These are phyloP conservation scores for Montipora cactus DNA, from an alignment of 64 coral and sea anemone species.

Conservation along the genomic window DNA sequence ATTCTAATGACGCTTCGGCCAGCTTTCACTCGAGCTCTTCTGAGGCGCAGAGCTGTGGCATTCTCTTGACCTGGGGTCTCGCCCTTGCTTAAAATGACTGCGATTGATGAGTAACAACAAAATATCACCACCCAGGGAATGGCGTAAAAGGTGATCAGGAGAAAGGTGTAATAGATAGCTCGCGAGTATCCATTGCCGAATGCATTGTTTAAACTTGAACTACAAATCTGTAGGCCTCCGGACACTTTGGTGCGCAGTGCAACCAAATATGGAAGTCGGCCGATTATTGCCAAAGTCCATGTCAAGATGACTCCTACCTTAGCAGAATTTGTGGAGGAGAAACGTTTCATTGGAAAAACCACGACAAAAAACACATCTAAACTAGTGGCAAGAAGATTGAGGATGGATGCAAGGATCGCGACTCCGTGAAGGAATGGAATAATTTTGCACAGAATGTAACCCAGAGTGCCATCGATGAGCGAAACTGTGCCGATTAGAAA, in stretches of 20 bases:
- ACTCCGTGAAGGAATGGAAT: slow-evolving; percentile 32
- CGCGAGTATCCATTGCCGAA: slow-evolving; percentile 36
- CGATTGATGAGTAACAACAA: slow-evolving; percentile 25
- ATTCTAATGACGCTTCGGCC: slow-evolving; percentile 22
- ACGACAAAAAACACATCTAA: slow-evolving; percentile 22
- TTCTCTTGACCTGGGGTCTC: slow-evolving; percentile 13
- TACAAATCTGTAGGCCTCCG: not conserved
- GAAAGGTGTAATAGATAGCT: slow-evolving; percentile 59
- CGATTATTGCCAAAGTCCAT: slow-evolving; percentile 27
- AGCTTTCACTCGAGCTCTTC: slow-evolving; percentile 7
- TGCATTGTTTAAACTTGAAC: slow-evolving; percentile 3
- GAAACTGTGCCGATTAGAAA: not conserved
- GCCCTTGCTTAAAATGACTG: slow-evolving; percentile 4
- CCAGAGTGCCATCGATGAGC: not conserved
- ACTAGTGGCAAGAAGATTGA: not conserved
- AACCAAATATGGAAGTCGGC: slow-evolving; percentile 43
- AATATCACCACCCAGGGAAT: slow-evolving; percentile 43
- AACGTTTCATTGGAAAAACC: slow-evolving; percentile 12
- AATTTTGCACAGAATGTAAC: slow-evolving; percentile 22
- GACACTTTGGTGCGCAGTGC: slow-evolving; percentile 9
- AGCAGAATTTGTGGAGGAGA: not conserved
- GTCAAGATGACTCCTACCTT: slow-evolving; percentile 35
- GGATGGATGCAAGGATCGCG: slow-evolving; percentile 12
- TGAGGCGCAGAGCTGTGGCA: not conserved
- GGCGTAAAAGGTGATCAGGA: slow-evolving; percentile 50